Base-by-base conservation (phyloP, 2,888 invertebrate species). In the Sphaerophoria taeniata region DNA sequence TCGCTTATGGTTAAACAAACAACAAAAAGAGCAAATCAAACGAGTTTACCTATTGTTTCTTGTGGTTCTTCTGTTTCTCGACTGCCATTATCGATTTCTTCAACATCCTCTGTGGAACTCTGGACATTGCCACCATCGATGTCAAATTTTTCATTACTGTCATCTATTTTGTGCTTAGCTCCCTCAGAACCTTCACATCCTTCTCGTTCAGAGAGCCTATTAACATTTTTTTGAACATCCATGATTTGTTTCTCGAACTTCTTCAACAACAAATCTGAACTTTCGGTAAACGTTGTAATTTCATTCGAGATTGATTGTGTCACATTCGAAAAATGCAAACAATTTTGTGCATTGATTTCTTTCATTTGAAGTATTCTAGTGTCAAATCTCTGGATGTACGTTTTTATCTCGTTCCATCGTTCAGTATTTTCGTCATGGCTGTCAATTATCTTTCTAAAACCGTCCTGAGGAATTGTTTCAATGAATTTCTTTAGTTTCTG, bases 191-290 rank as follows among this genome's bases (percentile, higher is more conserved):
- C 9, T n/a, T 43, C 63, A 7, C 61, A 63, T 11, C 16, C 34
- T 9, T 60, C 61, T 31, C 14, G 43, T 16, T 56, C 81, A 45
- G 31, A 14, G 6, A 86, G 61, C 45, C 34, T 71, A 47, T 88
- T 87, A 49, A 89, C 72, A 53, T 89, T 89, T 12, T 88, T 88
- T 51, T 89, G 88, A 4, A 90, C 87, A 72, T 88, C 88, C 11
- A 87, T 84, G 6, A 91, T 87, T 3, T 90, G 55, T 71, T 88
- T 85, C 74, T 91, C 91, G 43, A 90, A 89, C 49, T 89, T 89
- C 74, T 91, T 91, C 45, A 92, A 82, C 34, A 92, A 55, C 69
- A 89, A 85, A 87, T 90, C 90, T 3, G 91, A 90, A 85, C 90
- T 91, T 83, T 89, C 89, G 0, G 91, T 90, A 76, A 90, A 90